Base-by-base conservation (phyloP, 2,797 vertebrate species). In the Agapornis canus region DNA sequence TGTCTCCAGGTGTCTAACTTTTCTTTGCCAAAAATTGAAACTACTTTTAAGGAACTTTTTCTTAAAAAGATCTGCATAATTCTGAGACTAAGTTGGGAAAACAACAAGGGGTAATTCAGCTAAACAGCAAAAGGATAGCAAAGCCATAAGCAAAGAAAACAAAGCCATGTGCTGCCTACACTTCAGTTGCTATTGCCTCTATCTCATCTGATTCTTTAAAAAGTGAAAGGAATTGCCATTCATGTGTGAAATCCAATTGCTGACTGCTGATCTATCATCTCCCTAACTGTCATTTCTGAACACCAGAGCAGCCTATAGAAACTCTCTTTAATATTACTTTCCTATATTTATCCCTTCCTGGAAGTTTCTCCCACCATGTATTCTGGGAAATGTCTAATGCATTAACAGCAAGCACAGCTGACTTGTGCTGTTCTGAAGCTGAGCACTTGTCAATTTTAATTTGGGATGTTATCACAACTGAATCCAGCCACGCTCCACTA, bases 391-490 rank as follows among this genome's bases (percentile, higher is more conserved):
- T 6, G 1, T 92, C 86, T 81, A 63, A 39, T 63, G 32, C 35
- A 49, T 73, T 87, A 69, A 42, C 45, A 59, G 32, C 68, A 70
- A 93, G 31, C 31, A 39, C 22, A 86, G 51, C 23, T 91, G 76
- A 92, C 82, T 84, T 22, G 31, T 79, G 56, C 39, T 29, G 45
- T 70, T 94, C 59, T 90, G 57, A 85, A 89, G 90, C 49, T 61
- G 61, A 87, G 42, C 49, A 51, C 65, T 84, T 83, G 69, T 95
- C 92, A 84, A 6, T 92, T 95, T 92, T 91, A 86, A 80, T 95
- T 91, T 89, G 48, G 16, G 43, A 5, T 95, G 61, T 94, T 95
- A 83, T 59, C 82, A 82, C 49, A 96, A 93, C 66, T 59, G 84
- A 92, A 87, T 59, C 76, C 93, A 96, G 63, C 29, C 78, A 31